Evolutionary conservation across 2,113 vertebrate species (phyloP).

Genomic region (Phalacrocorax pelagicus): DNA sequence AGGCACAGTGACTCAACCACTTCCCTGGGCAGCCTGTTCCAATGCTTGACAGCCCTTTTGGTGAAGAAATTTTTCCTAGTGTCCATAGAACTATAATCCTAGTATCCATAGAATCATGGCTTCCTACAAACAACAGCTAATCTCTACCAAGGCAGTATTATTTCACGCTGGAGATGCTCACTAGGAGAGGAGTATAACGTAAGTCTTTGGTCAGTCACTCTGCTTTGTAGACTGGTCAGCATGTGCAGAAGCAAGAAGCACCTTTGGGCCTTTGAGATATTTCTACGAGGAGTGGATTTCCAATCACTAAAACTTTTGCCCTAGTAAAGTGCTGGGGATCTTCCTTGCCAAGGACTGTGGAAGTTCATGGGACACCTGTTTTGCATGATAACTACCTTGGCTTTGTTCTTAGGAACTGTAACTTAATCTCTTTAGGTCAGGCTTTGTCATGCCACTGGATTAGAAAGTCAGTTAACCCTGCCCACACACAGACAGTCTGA

Average conservation of each 20-base stretch:
- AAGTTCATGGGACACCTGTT: not conserved
- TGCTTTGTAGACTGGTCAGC: not conserved
- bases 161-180: not conserved
- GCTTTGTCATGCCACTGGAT: not conserved
- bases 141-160: not conserved
- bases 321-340: not conserved
- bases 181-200: not conserved
- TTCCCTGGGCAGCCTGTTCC: too few species aligned
- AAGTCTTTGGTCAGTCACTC: not conserved
- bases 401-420: not conserved
- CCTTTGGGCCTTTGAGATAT: not conserved
- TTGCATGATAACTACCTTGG: not conserved
- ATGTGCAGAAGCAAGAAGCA: accelerated
- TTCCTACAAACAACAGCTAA: not conserved
- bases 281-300: not conserved
- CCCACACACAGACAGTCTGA: too few species aligned
- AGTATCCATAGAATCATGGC: not conserved
- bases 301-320: not conserved
- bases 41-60: too few species aligned
- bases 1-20: too few species aligned
- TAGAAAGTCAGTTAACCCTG: not conserved
- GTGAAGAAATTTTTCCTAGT: too few species aligned
- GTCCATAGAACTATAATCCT: too few species aligned
- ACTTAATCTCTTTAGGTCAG: not conserved
- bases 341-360: not conserved